These are phyloP conservation scores for Motacilla tschutschensis DNA, from an alignment of 2,113 vertebrate genomes.

Conservation along the genomic window DNA sequence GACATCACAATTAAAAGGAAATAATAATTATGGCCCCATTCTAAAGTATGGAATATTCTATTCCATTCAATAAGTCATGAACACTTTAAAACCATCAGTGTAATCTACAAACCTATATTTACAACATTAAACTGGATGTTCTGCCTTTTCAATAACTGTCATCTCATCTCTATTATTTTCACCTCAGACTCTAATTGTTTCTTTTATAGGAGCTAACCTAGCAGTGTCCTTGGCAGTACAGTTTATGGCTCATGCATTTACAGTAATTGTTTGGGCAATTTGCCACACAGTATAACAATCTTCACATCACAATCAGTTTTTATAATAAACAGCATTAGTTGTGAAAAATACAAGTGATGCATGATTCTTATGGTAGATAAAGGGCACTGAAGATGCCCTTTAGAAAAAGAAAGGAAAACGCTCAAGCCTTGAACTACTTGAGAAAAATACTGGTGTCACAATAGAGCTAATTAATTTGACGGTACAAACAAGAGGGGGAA, in stretches of 20 bases:
- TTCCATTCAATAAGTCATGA: slow-evolving; percentile 51
- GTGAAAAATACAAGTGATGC: slow-evolving; percentile 50
- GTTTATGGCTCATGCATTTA: slow-evolving; percentile 63
- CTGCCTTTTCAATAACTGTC: slow-evolving; percentile 63
- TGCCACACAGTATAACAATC: slow-evolving; percentile 52
- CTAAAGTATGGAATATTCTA: slow-evolving; percentile 59
- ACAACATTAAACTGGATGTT: slow-evolving; percentile 54
- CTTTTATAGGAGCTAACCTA: slow-evolving; percentile 66
- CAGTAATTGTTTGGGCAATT: slow-evolving; percentile 69
- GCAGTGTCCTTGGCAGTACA: slow-evolving; percentile 57
- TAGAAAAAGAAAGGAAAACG: slow-evolving; percentile 49
- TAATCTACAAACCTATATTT: slow-evolving; percentile 62
- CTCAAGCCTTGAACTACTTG: slow-evolving; percentile 43
- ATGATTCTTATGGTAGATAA: slow-evolving; percentile 43
- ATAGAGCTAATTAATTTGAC: slow-evolving; percentile 66
- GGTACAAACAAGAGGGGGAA: slow-evolving; percentile 44
- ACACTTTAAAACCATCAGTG: slow-evolving; percentile 62
- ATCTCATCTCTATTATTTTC: slow-evolving; percentile 63
- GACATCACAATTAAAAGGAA: slow-evolving; percentile 61
- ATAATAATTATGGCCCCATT: slow-evolving; percentile 45
- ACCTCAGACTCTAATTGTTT: slow-evolving; percentile 69
- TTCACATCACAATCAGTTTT: slow-evolving; percentile 56
- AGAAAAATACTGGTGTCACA: slow-evolving; percentile 46
- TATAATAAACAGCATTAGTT: slow-evolving; percentile 62
- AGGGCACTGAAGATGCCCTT: slow-evolving; percentile 51